Conservation (phyloP, 2,113 vertebrate genomes). For the Ardeotis arabs region DNA sequence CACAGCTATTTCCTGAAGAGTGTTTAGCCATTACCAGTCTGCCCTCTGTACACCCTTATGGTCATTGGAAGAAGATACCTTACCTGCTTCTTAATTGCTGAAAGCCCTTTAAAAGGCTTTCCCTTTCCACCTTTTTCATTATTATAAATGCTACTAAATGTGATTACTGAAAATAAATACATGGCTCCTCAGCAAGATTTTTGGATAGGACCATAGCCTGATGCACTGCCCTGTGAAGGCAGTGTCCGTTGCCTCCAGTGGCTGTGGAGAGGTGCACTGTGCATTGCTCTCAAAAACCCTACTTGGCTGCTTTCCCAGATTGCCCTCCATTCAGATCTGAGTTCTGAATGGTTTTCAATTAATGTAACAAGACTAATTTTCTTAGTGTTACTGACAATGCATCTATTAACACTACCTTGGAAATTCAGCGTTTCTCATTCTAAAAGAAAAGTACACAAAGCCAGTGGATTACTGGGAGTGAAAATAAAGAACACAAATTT, state of each 20-base stretch:
- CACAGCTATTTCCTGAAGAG: background rate
- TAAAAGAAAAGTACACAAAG: background rate
- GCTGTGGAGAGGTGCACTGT: background rate
- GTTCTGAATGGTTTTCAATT: constrained; percentile 51
- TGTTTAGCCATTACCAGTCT: background rate
- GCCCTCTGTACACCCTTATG: background rate
- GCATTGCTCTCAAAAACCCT: background rate
- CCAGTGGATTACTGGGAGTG: background rate
- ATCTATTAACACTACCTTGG: constrained; percentile 6
- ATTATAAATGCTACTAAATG: background rate
- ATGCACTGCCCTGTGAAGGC: background rate
- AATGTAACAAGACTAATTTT: constrained; percentile 64
- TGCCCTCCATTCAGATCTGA: background rate
- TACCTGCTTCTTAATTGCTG: background rate
- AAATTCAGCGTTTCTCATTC: constrained; percentile 7
- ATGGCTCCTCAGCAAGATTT: background rate
- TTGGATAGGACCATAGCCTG: rapidly evolving
- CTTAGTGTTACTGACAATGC: background rate
- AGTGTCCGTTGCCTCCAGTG: rapidly evolving
- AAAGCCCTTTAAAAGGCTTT: constrained; percentile 17
- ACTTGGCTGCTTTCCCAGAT: background rate
- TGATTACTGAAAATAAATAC: background rate
- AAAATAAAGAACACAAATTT: background rate
- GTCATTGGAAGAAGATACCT: background rate
- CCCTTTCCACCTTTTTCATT: constrained; percentile 25